These are phyloP conservation scores for Acinonyx jubatus DNA, from an alignment of 2,113 vertebrate genomes.

Conservation along the genomic window DNA sequence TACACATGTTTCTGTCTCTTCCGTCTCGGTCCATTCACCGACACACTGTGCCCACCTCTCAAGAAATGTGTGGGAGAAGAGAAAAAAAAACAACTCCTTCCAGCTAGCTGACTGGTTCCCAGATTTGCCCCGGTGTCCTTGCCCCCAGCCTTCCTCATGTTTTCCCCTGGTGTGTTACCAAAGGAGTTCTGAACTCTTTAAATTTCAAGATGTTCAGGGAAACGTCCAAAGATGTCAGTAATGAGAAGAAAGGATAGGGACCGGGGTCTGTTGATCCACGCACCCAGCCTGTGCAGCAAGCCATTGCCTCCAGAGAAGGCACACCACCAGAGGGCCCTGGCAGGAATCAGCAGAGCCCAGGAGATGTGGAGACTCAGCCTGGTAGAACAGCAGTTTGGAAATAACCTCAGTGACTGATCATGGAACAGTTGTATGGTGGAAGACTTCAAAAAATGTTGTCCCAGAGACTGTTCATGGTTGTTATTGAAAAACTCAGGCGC, in stretches of 20 bases:
- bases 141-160: background rate
- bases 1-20: background rate
- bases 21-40: background rate
- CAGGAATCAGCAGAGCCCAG: background rate
- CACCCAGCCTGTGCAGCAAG: accelerated
- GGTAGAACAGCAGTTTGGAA: background rate
- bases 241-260: background rate
- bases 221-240: background rate
- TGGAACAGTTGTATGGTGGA: no score
- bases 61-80: background rate
- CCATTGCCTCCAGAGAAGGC: background rate
- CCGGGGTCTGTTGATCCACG: background rate
- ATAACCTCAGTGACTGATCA: background rate
- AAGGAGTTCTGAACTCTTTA: background rate
- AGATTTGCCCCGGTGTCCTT: background rate
- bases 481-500: background rate
- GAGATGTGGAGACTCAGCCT: background rate
- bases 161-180: background rate
- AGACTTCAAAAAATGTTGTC: background rate
- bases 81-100: background rate
- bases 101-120: background rate
- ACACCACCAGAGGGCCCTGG: background rate
- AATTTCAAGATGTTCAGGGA: background rate
- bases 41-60: no score
- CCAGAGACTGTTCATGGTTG: background rate